Base-by-base conservation (phyloP, 2,888 invertebrate species). In the Metopia argyrocephala region DNA sequence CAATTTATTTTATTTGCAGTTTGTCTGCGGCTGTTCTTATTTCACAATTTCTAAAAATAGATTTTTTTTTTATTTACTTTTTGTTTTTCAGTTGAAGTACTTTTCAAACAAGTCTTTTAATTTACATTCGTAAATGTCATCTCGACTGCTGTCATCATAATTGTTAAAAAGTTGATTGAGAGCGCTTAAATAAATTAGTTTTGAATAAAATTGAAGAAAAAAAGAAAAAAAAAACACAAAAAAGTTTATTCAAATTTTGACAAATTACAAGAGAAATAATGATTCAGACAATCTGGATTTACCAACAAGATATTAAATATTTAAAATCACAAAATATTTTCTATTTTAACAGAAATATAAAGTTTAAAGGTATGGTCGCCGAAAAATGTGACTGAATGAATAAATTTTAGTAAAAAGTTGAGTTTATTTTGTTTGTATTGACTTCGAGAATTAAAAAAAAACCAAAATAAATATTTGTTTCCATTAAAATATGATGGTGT, bases 121-220 rank as follows among this genome's bases (percentile, higher is more conserved):
- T 81, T 81, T 81, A 64, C 62, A 80, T 76, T 69, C 69, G 69
- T 64, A 81, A 80, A 73, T 74, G 73, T 65, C 73, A 81, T 59
- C 64, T 76, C 73, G 65, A 74, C 73, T 76, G 73, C 73, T 76
- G 73, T 81, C 80, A 74, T 81, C 76, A 76, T 81, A 81, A 81
- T 81, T 76, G 73, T 74, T 74, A 66, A 66, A n/a, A 65, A 68
- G 65, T 73, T 76, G 78, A 81, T 78, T 78, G 69, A 81, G 81
- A 59, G 65, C 66, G 66, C 81, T 81, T 65, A 59, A 65, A 65
- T 66, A 73, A 78, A 78, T 78, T 71, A 59, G 61, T 73, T 78
- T 73, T 66, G 59, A 69, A 76, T 69, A 69, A 59, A 46, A 45
- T 20, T 38, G 21, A 48, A n/a, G 2, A 21, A 12, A 48, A 23